Conservation (phyloP, 2,113 vertebrate genomes). For the Leptocoma aspasia region DNA sequence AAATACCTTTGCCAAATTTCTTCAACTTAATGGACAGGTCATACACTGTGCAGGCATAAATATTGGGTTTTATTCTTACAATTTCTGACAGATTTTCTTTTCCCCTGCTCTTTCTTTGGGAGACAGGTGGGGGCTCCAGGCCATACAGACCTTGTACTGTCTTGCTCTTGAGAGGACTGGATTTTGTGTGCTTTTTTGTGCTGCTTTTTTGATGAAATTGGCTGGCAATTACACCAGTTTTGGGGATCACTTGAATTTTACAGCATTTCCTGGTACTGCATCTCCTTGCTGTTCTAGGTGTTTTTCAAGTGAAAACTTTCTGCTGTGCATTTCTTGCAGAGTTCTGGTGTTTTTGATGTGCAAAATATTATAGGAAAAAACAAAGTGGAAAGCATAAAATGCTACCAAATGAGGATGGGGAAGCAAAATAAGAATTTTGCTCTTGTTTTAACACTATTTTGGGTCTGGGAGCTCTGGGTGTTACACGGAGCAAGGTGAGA, state of each 20-base stretch:
- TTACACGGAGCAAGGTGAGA: not conserved
- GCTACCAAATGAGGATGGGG: not conserved
- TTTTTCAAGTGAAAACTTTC: not conserved
- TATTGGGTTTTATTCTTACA: not conserved
- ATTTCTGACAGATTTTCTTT: not conserved
- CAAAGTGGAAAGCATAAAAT: not conserved
- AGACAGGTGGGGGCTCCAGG: not conserved
- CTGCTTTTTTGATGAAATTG: not conserved
- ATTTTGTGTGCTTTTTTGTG: not conserved
- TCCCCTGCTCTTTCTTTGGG: not conserved
- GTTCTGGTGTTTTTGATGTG: not conserved
- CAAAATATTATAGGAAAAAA: not conserved
- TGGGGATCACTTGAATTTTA: not conserved
- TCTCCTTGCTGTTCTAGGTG: not conserved
- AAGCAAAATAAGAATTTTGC: not conserved
- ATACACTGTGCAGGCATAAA: not conserved
- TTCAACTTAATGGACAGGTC: not conserved
- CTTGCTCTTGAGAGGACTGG: not conserved
- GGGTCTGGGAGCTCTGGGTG: not conserved
- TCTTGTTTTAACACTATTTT: not conserved
- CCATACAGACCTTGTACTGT: not conserved
- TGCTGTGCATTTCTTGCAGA: not conserved
- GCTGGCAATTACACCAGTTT: not conserved
- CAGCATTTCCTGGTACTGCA: not conserved
- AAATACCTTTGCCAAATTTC: not conserved